A percentile compares a stretch with the other conserved stretches of the same genome.
phyloP scores from a whole-genome alignment of 2,888 invertebrate species.

The Salticus scenicus region DNA sequence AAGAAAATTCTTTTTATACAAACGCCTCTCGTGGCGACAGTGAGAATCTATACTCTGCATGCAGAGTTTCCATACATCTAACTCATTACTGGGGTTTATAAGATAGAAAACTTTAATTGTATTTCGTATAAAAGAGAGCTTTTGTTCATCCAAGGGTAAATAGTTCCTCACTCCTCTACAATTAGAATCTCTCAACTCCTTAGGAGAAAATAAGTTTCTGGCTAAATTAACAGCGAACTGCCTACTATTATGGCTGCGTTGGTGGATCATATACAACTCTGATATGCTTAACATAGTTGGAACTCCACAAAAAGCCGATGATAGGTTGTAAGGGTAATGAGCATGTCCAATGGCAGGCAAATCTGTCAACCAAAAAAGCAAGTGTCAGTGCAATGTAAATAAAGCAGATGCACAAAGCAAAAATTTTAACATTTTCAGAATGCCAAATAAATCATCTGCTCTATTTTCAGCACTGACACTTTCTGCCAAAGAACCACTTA shows the following conservation, averaged over 20 bases:
- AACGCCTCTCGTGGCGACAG: slow-evolving; percentile 67
- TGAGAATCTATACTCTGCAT: slow-evolving; percentile 70
- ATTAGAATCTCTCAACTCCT: slow-evolving; percentile 68
- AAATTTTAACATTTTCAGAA: slow-evolving; percentile 30
- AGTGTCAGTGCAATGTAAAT: slow-evolving; percentile 62
- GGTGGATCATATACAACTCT: slow-evolving; percentile 45
- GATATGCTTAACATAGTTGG: slow-evolving; percentile 40
- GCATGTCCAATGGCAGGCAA: slow-evolving; percentile 57
- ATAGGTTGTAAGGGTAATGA: slow-evolving; percentile 1
- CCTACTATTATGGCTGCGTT: slow-evolving; percentile 65
- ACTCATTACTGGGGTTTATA: slow-evolving; percentile 42
- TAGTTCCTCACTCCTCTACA: slow-evolving; percentile 68
- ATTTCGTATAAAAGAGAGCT: slow-evolving; percentile 51
- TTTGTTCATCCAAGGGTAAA: slow-evolving; percentile 54
- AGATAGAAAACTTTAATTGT: slow-evolving; percentile 52
- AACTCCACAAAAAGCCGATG: slow-evolving; percentile 32
- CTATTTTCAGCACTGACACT: slow-evolving; percentile 65
- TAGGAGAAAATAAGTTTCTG: slow-evolving; percentile 49
- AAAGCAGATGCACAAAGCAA: slow-evolving; percentile 60
- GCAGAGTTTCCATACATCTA: slow-evolving; percentile 67
- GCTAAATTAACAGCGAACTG: slow-evolving; percentile 70
- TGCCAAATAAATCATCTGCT: slow-evolving; percentile 55
- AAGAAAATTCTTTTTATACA: slow-evolving; percentile 48
- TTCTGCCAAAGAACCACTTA: slow-evolving; percentile 39
- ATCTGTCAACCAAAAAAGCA: slow-evolving; percentile 66